phyloP scores from a whole-genome alignment of 2,797 vertebrate species.

The Enteromius mattozi region DNA sequence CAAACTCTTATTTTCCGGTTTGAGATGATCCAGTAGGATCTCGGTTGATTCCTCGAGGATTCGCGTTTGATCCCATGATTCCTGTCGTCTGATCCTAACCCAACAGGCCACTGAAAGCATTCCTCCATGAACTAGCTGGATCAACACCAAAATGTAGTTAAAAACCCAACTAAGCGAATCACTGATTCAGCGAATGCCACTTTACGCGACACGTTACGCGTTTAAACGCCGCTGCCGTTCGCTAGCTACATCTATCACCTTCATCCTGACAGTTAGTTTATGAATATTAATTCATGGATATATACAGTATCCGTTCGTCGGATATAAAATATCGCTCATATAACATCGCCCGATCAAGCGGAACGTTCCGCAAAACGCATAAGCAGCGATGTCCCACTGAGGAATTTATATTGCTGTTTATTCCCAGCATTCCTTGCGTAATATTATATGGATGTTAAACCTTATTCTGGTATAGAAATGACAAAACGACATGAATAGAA shows the following conservation, averaged over 20 bases:
- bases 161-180: background rate
- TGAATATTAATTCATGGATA: background rate
- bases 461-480: background rate
- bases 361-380: background rate
- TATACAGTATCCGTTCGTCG: background rate
- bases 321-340: background rate
- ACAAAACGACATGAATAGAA: background rate
- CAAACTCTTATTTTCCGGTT: background rate
- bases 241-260: too few relatives aligned
- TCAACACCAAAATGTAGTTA: too few relatives aligned
- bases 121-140: background rate
- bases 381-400: background rate
- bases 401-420: background rate
- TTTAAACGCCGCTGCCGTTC: background rate
- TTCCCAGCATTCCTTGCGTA: background rate
- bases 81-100: slow-evolving; percentile 6
- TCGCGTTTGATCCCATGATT: background rate
- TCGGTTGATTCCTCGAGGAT: slow-evolving; percentile 4
- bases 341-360: background rate
- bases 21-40: background rate
- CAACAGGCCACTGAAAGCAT: background rate
- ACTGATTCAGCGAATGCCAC: background rate
- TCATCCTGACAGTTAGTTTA: background rate
- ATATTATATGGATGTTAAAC: background rate
- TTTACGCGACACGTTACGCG: background rate